Evolutionary conservation across 2,888 invertebrate species (phyloP).

Genomic region (Plebejus anna): DNA sequence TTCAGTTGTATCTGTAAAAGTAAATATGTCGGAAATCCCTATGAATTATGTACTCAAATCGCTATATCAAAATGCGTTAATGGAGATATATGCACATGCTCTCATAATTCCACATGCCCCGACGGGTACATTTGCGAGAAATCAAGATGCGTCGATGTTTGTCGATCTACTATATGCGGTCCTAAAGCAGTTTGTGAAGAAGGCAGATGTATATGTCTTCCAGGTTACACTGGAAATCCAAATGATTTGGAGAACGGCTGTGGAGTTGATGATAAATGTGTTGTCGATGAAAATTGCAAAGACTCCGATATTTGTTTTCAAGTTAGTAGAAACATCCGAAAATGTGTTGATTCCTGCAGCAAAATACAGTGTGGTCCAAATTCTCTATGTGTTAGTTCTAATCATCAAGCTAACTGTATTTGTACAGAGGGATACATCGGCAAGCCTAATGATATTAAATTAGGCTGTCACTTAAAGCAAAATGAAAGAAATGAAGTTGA

Average conservation of each 20-base stretch:
- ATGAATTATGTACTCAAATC: constrained; percentile 87
- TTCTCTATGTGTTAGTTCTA: constrained; percentile 90
- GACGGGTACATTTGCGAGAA: constrained; percentile 86
- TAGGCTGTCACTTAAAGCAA: constrained; percentile 88
- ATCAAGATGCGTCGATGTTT: constrained; percentile 87
- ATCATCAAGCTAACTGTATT: constrained; percentile 91
- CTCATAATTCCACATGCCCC: constrained; percentile 86
- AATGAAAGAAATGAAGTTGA: constrained; percentile 79
- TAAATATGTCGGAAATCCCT: constrained; percentile 92
- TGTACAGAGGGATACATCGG: constrained; percentile 91
- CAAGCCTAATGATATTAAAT: constrained; percentile 88
- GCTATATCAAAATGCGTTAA: constrained; percentile 85
- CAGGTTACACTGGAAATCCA: constrained; percentile 88
- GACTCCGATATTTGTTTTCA: constrained; percentile 94
- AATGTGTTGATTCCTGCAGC: constrained; percentile 92
- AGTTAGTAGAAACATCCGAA: constrained; percentile 86
- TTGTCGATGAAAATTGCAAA: constrained; percentile 89
- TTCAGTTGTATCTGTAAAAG: constrained; percentile 94
- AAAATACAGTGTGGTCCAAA: constrained; percentile 95
- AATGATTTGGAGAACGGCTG: constrained; percentile 86
- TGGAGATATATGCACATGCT: constrained; percentile 85
- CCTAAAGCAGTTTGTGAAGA: constrained; percentile 89
- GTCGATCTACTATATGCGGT: constrained; percentile 87
- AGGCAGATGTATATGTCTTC: constrained; percentile 89
- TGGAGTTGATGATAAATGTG: constrained; percentile 86